A percentile compares a stretch with the other conserved stretches of the same genome.
Evolutionary conservation across 2,888 invertebrate genomes (phyloP).

Genomic region (Onchidella celtica): DNA sequence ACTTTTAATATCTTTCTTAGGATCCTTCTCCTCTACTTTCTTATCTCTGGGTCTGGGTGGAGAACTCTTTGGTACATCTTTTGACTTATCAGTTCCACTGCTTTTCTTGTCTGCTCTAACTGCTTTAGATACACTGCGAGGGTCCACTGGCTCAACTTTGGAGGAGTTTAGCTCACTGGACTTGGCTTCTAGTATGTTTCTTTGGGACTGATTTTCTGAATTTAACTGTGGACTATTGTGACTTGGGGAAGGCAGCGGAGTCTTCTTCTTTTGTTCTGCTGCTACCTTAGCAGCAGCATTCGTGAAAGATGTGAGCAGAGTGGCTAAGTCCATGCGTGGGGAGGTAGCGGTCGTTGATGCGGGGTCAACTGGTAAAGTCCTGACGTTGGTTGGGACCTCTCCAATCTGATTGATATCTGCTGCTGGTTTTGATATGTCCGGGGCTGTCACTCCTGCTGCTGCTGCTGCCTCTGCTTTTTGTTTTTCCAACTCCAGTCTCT

Average conservation of each 20-base stretch:
- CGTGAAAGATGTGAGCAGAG: conserved; percentile 46
- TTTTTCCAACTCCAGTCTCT: conserved; percentile 16
- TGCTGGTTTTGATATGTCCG: neutral
- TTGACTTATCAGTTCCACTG: neutral
- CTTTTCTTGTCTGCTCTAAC: neutral
- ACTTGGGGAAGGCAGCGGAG: neutral
- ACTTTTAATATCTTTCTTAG: conserved; percentile 11
- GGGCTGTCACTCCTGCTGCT: neutral
- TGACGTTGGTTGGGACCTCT: neutral
- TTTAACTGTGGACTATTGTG: too few species aligned
- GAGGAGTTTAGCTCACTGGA: neutral
- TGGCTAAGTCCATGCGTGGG: conserved; percentile 37
- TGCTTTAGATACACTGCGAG: neutral
- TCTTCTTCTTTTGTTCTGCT: conserved; percentile 31
- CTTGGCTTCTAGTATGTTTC: neutral
- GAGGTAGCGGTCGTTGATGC: conserved; percentile 10
- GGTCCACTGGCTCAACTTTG: neutral
- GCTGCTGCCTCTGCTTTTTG: neutral
- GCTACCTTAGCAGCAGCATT: conserved; percentile 46
- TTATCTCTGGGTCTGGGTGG: conserved; percentile 4
- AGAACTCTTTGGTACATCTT: neutral
- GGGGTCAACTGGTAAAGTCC: neutral
- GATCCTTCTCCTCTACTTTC: conserved; percentile 21
- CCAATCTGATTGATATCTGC: neutral
- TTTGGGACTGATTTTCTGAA: neutral